A percentile compares a stretch with the other conserved stretches of the same genome.
These are phyloP conservation scores for Brotula barbata DNA, from an alignment of 2,797 vertebrate species.

Conservation along the genomic window DNA sequence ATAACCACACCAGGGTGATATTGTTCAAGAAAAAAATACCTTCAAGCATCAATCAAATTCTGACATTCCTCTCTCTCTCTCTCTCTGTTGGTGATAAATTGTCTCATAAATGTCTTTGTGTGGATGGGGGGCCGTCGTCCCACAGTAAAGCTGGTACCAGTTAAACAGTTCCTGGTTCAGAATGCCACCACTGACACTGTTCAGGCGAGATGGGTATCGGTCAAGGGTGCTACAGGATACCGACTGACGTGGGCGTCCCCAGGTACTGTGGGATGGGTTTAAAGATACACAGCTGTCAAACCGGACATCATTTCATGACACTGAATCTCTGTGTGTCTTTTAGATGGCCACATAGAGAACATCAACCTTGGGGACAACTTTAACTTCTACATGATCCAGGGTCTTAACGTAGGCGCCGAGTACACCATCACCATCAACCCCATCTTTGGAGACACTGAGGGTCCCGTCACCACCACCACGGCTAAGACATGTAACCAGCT, in stretches of 20 bases:
- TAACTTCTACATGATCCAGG: conserved; percentile 89
- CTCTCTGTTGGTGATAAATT: too few relatives aligned
- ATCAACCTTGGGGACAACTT: conserved; percentile 84
- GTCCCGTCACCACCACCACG: conserved; percentile 76
- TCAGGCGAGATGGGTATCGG: conserved; percentile 84
- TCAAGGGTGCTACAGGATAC: conserved; percentile 87
- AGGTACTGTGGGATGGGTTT: conserved; percentile 73
- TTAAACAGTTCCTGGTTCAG: conserved; percentile 81
- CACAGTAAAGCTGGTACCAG: conserved; percentile 85
- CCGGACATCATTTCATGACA: too few relatives aligned
- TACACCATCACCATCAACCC: conserved; percentile 87
- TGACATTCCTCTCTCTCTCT: not conserved
- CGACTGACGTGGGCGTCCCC: conserved; percentile 86
- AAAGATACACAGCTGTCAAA: too few relatives aligned
- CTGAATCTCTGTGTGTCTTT: not conserved
- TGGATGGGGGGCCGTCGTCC: conserved; percentile 31
- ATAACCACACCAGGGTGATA: conserved; percentile 55
- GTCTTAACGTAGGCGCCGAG: conserved; percentile 80
- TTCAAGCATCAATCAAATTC: not conserved
- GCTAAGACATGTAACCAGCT: conserved; percentile 79
- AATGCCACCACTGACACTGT: conserved; percentile 87
- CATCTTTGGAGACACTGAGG: conserved; percentile 86
- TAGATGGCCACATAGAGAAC: conserved; percentile 86
- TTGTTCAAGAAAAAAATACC: conserved; percentile 23
- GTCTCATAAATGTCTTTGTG: not conserved